These are phyloP conservation scores for Chironomus tentans DNA, from an alignment of 2,888 invertebrate species.

Conservation along the genomic window DNA sequence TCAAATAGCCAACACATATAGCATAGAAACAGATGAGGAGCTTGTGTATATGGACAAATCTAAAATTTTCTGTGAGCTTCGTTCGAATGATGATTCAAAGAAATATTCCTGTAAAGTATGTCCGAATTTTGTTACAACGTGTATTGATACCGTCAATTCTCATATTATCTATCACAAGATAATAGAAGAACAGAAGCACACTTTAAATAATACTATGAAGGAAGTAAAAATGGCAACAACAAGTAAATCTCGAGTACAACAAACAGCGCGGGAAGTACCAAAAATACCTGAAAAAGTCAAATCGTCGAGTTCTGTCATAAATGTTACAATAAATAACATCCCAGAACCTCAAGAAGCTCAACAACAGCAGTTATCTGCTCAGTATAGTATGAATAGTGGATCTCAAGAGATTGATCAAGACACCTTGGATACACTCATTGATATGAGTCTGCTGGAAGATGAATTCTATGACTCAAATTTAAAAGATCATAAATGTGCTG, in stretches of 20 bases:
- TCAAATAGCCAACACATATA: constrained; percentile 5
- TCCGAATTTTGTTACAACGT: background rate
- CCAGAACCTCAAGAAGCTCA: background rate
- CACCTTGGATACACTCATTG: background rate
- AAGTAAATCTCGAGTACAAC: background rate
- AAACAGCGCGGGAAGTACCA: background rate
- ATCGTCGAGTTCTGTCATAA: background rate
- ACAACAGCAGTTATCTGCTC: background rate
- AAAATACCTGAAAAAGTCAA: background rate
- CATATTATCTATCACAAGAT: constrained; percentile 16
- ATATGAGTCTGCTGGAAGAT: background rate
- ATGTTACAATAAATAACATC: background rate
- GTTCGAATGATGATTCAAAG: background rate
- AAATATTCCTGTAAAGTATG: constrained; percentile 11
- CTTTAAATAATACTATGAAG: background rate
- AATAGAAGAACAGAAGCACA: background rate
- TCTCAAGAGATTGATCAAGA: constrained; percentile 11
- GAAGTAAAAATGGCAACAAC: background rate
- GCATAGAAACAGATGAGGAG: background rate
- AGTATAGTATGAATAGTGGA: background rate
- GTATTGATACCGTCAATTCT: constrained; percentile 5
- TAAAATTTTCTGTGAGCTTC: background rate
- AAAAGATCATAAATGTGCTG: background rate
- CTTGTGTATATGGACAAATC: constrained; percentile 11
- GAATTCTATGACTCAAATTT: constrained; percentile 10